Conservation (phyloP, 2,888 invertebrate species). For the Dolomedes plantarius region DNA sequence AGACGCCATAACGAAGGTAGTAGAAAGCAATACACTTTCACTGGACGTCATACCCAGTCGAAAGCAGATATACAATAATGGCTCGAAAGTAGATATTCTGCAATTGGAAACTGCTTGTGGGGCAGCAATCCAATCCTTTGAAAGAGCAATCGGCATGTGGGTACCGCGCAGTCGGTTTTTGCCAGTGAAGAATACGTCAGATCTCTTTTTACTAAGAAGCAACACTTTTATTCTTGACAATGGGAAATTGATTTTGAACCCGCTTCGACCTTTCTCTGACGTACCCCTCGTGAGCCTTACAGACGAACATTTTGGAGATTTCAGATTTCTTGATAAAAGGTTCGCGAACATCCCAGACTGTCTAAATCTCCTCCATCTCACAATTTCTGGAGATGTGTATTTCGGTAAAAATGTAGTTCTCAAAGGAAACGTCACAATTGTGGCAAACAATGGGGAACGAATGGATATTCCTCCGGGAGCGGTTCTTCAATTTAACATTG, state of each 20-base stretch:
- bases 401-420: constrained; percentile 95
- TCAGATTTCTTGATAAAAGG: constrained; percentile 92
- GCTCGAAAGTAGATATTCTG: constrained; percentile 92
- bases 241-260: constrained; percentile 95
- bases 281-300: constrained; percentile 97
- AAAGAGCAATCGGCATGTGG: constrained; percentile 93
- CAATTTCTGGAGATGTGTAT: constrained; percentile 98
- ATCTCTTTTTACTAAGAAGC: constrained; percentile 93
- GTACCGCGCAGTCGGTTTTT: constrained; percentile 97
- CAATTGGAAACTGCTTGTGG: constrained; percentile 99
- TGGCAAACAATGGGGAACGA: constrained; percentile 98
- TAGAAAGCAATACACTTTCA: constrained; percentile 87
- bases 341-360: constrained; percentile 97
- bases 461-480: constrained; percentile 99
- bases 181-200: constrained; percentile 98
- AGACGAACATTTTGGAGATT: constrained; percentile 95
- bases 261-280: constrained; percentile 94
- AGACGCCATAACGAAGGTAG: constrained; percentile 89
- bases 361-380: constrained; percentile 96
- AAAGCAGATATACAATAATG: constrained; percentile 82
- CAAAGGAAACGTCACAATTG: constrained; percentile 98
- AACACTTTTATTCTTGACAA: constrained; percentile 93
- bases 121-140: constrained; percentile 98
- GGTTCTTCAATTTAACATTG: constrained; percentile 97
- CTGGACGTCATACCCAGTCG: constrained; percentile 94